Conservation (phyloP, 2,797 vertebrate genomes). For the Smutsia gigantea region DNA sequence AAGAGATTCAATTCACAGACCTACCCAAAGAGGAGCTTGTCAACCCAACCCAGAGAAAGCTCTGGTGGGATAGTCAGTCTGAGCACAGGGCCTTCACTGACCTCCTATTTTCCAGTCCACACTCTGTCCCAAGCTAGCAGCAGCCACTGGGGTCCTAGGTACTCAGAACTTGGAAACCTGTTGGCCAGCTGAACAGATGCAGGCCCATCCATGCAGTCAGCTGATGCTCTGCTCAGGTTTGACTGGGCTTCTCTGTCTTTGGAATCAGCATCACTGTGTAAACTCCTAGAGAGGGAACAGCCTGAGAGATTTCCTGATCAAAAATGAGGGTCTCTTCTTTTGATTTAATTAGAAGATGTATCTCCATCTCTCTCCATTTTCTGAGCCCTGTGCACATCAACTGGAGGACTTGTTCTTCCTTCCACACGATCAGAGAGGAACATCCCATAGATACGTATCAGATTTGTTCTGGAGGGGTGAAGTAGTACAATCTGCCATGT, state of each 20-base stretch:
- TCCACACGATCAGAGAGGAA: not conserved
- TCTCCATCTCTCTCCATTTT: slow-evolving; percentile 23
- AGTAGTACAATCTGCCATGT: too few relatives aligned
- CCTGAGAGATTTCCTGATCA: not conserved
- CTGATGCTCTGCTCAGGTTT: not conserved
- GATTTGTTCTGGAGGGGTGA: not conserved
- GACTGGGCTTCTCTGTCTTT: not conserved
- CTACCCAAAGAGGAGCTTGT: not conserved
- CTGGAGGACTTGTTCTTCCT: slow-evolving; percentile 20
- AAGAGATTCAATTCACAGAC: not conserved
- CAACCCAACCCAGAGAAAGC: not conserved
- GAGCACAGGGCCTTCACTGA: not conserved
- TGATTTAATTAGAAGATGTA: not conserved
- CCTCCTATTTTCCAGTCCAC: not conserved
- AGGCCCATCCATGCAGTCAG: not conserved
- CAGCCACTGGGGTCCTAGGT: not conserved
- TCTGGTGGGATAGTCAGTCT: not conserved
- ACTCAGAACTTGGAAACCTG: not conserved
- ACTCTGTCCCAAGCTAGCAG: not conserved
- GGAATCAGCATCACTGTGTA: not conserved
- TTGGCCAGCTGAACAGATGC: not conserved
- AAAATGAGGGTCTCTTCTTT: not conserved
- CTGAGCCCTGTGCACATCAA: not conserved
- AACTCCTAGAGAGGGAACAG: not conserved
- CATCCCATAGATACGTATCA: not conserved